Evolutionary conservation across 2,888 invertebrate genomes (phyloP).

Genomic region (Thelaira solivaga): DNA sequence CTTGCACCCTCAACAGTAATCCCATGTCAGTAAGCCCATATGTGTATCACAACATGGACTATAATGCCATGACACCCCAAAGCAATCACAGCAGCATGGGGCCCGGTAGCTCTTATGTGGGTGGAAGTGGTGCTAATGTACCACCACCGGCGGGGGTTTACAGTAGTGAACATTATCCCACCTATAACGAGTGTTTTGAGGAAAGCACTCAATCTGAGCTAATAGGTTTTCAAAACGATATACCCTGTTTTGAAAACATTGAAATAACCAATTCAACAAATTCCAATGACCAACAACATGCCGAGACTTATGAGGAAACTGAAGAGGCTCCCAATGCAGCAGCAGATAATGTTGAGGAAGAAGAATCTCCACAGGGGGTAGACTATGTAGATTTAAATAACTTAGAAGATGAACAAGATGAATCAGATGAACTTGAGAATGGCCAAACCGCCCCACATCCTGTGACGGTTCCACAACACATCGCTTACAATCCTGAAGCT

Average conservation of each 20-base stretch:
- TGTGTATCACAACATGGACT: conserved; percentile 59
- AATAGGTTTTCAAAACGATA: conserved; percentile 73
- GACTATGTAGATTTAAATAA: too few relatives aligned
- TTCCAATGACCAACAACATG: not conserved
- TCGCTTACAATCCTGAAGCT: not conserved
- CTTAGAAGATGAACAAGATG: too few relatives aligned
- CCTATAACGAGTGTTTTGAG: conserved; percentile 64
- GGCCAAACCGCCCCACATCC: too few relatives aligned
- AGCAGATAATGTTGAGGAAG: not conserved
- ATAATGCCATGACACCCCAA: conserved; percentile 57
- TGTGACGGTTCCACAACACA: not conserved
- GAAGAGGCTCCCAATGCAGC: not conserved
- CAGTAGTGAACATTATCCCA: conserved; percentile 47
- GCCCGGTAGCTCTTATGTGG: conserved; percentile 1
- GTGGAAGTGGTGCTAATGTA: not conserved
- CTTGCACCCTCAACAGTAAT: conserved; percentile 58
- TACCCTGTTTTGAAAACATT: conserved; percentile 73
- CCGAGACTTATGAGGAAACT: not conserved
- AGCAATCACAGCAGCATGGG: conserved; percentile 58
- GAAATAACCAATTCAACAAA: conserved; percentile 59
- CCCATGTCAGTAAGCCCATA: conserved; percentile 63
- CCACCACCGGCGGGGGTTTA: conserved; percentile 4
- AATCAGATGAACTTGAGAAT: not conserved
- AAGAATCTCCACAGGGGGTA: not conserved
- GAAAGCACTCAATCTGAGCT: conserved; percentile 69